These are phyloP conservation scores for Caenorhabditis panamensis DNA, from an alignment of 2,888 invertebrate genomes.

Conservation along the genomic window DNA sequence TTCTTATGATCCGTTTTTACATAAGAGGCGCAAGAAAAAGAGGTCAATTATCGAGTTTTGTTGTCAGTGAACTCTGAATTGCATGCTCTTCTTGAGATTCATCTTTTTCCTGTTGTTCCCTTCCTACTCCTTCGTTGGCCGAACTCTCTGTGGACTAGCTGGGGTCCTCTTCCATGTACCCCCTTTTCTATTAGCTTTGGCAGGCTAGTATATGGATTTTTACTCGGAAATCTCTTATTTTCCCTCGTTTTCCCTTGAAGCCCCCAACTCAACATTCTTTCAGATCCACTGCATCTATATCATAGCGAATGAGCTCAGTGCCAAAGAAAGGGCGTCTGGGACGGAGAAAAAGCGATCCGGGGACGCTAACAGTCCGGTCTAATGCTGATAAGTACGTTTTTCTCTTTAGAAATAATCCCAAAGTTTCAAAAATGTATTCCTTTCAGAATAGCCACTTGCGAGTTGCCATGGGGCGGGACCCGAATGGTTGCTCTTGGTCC, in stretches of 20 bases:
- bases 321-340: conserved; percentile 63
- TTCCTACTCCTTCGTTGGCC: no score
- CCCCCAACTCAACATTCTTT: neutral
- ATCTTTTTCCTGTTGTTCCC: no score
- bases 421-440: neutral
- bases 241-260: neutral
- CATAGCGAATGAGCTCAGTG: conserved; percentile 30
- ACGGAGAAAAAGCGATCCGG: conserved; percentile 72
- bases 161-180: no score
- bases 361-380: conserved; percentile 63
- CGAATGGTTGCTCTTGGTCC: conserved; percentile 72
- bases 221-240: no score
- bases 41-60: no score
- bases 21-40: no score
- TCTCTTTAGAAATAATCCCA: neutral
- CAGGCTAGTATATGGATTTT: no score
- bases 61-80: no score
- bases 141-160: no score
- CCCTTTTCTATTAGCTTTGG: no score
- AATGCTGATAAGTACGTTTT: conserved; percentile 65
- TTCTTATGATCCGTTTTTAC: no score
- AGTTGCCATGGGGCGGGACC: conserved; percentile 77
- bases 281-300: neutral
- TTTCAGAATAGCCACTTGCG: conserved; percentile 73
- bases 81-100: no score